These are phyloP conservation scores for Macropus fuliginosus DNA, from an alignment of 2,797 vertebrate species.

Conservation along the genomic window DNA sequence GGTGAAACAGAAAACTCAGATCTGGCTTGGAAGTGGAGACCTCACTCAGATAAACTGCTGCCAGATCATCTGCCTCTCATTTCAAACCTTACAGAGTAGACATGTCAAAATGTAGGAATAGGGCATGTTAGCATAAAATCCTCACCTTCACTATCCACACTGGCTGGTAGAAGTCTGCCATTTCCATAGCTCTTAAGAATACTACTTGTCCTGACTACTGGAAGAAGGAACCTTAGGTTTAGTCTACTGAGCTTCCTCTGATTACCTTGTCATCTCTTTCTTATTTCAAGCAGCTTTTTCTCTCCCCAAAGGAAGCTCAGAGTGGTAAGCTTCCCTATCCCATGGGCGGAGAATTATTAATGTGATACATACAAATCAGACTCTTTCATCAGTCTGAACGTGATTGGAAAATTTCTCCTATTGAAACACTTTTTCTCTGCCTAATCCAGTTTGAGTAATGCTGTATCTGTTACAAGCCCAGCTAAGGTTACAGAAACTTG, in stretches of 20 bases:
- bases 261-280: not conserved
- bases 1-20: not conserved
- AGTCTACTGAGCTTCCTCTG: not conserved
- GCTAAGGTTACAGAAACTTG: slow-evolving; percentile 44
- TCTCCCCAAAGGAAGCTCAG: not conserved
- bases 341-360: not conserved
- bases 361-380: slow-evolving; percentile 6
- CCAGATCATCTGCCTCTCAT: not conserved
- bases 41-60: not conserved
- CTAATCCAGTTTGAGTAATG: not conserved
- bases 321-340: not conserved
- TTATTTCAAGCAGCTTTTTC: slow-evolving; percentile 7
- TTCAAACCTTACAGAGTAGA: not conserved
- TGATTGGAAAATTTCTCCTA: slow-evolving; percentile 8
- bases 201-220: not conserved
- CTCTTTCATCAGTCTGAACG: slow-evolving; percentile 4
- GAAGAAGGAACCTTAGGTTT: not conserved
- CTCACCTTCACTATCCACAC: not conserved
- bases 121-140: not conserved
- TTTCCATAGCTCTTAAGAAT: not conserved
- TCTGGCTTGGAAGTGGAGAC: not conserved
- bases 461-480: not conserved
- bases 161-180: not conserved
- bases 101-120: not conserved
- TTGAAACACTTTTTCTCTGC: slow-evolving; percentile 9